Percentiles rank a stretch among this genome's conserved stretches.
Conservation (phyloP, 2,888 invertebrate genomes). For the Lasioglossum oenotherae region DNA sequence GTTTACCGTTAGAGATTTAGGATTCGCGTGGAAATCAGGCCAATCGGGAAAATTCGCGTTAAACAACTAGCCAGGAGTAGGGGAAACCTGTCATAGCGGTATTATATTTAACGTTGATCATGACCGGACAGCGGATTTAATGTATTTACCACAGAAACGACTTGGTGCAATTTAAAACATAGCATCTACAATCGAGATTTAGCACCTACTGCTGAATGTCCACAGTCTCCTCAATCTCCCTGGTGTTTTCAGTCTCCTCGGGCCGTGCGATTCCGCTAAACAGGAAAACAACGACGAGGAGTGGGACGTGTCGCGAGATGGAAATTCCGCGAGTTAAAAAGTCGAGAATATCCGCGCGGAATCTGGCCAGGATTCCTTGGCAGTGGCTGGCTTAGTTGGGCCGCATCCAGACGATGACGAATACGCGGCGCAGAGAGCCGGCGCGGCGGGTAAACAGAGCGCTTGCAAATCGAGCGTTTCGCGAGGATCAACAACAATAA, state of each 20-base stretch:
- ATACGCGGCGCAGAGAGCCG: conserved; percentile 48
- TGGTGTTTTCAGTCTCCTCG: background rate
- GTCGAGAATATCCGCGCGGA: conserved; percentile 65
- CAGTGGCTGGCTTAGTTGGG: conserved; percentile 78
- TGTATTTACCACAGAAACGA: background rate
- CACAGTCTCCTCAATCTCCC: background rate
- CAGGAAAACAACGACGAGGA: conserved; percentile 24
- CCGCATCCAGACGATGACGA: conserved; percentile 78
- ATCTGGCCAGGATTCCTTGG: conserved; percentile 78
- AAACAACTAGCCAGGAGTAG: background rate
- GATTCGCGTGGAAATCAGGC: background rate
- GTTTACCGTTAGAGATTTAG: conserved; percentile 38
- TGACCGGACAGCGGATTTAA: background rate
- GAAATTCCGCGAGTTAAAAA: conserved; percentile 68
- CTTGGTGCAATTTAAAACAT: too few relatives aligned
- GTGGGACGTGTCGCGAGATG: conserved; percentile 27
- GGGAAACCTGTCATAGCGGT: background rate
- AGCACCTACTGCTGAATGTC: background rate
- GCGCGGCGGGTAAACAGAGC: conserved; percentile 71
- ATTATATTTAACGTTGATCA: background rate
- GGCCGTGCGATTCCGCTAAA: background rate
- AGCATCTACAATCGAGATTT: too few relatives aligned
- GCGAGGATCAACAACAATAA: conserved; percentile 31
- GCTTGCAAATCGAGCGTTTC: conserved; percentile 65
- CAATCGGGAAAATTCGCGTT: background rate